A percentile compares a stretch with the other conserved stretches of the same genome.
These are phyloP conservation scores for Tethya wilhelma DNA, from an alignment of 37 sponge, comb jelly and placozoan genomes.

Conservation along the genomic window DNA sequence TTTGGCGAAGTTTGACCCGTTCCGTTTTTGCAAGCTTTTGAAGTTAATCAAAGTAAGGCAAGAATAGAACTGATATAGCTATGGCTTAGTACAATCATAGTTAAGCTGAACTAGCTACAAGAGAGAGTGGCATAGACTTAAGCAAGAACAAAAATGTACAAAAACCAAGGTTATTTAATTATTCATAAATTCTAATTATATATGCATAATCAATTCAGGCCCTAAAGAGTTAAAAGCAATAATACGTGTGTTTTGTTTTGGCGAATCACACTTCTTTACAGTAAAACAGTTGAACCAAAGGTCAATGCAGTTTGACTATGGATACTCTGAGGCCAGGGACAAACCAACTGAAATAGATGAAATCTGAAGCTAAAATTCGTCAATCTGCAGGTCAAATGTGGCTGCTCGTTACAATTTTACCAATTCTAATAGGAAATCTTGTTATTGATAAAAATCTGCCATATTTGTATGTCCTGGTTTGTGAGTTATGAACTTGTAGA, in stretches of 20 bases:
- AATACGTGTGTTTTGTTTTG: background rate
- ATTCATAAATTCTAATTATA: no score
- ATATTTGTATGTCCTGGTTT: background rate
- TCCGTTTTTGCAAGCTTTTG: no score
- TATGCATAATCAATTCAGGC: no score
- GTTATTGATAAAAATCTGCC: slow-evolving; percentile 18
- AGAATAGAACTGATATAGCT: no score
- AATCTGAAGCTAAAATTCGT: background rate
- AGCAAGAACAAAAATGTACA: no score
- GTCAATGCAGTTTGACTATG: slow-evolving; percentile 13
- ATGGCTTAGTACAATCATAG: no score
- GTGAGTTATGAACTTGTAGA: background rate
- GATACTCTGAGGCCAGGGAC: slow-evolving; percentile 28
- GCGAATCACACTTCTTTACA: slow-evolving; percentile 17
- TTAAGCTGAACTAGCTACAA: no score
- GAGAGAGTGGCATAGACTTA: no score
- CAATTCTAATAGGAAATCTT: slow-evolving; percentile 21
- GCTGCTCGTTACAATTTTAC: slow-evolving; percentile 6
- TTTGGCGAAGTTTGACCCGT: no score
- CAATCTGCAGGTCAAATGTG: background rate
- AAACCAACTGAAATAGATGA: slow-evolving; percentile 8
- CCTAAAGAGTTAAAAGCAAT: slow-evolving; percentile 28
- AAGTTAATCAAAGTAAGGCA: no score
- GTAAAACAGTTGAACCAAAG: slow-evolving; percentile 12
- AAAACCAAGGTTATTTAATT: no score